Base-by-base conservation (phyloP, 2,113 vertebrate species). In the Melospiza melodia region DNA sequence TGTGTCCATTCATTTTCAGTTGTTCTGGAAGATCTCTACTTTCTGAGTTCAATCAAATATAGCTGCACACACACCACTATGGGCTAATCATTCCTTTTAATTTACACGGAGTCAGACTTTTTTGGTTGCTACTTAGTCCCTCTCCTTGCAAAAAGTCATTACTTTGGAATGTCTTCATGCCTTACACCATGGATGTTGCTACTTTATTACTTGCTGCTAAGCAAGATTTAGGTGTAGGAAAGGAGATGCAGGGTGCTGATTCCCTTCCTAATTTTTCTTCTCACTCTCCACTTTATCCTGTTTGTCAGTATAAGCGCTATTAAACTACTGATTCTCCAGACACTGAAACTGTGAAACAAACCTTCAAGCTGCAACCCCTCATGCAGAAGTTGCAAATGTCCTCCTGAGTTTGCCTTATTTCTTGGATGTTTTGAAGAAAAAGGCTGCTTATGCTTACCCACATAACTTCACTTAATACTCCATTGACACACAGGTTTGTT, bases 301-400 rank as follows among this genome's bases (percentile, higher is more conserved):
- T 35, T 61, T 78, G 35, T 48, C 31, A 46, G 3, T 28, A 49
- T 18, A 5, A 41, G 11, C 0, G 0, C 30, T 66, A 8, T 39
- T 71, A 25, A 82, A 44, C 12, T 52, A 13, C 20, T 74, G 22
- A 19, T 83, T 83, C 23, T 55, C 15, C 33, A 57, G 35, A 46
- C 2, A 5, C n/a, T 46, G n/a, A 79, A 63, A 22, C 35, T 54
- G 25, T 37, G 48, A 75, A 44, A 24, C 6, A 63, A 24, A 72
- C 12, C 25, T 63, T 58, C 43, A 67, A 17, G 16, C 30, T 72
- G 9, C 43, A 75, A 14, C 6, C 1, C 2, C 6, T 46, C 12
- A 5, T 31, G 14, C 17, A 16, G 10, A 24, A 61, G 17, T 72
- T 57, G 58, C 19, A 71, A 58, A 48, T 27, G 13, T 8, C 10